Evolutionary conservation across 2,113 vertebrate genomes (phyloP).

Genomic region (Prochilodus magdalenae): DNA sequence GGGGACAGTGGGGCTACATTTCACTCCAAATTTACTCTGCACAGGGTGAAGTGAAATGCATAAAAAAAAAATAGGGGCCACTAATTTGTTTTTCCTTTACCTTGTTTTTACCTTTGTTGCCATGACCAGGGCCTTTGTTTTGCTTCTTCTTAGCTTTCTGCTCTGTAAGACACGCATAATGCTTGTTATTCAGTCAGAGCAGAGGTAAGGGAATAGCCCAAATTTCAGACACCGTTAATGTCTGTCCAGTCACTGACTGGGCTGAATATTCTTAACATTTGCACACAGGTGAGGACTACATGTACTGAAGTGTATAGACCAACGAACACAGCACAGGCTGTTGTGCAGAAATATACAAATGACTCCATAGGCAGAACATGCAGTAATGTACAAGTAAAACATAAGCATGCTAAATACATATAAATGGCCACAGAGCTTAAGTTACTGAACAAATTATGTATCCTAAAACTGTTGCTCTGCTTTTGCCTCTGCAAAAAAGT

Average conservation of each 20-base stretch:
- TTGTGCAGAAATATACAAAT: not conserved
- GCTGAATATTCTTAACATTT: not conserved
- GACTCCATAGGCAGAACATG: not conserved
- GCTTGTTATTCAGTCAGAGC: slow-evolving; percentile 13
- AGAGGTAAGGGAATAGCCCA: slow-evolving; percentile 13
- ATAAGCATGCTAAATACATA: not conserved
- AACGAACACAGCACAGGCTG: no score
- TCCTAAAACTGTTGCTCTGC: not conserved
- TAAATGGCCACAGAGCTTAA: not conserved
- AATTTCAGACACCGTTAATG: no score
- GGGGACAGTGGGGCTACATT: slow-evolving; percentile 40
- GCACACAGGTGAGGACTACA: not conserved
- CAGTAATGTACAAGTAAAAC: not conserved
- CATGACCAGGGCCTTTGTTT: slow-evolving; percentile 48
- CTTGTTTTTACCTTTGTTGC: slow-evolving; percentile 56
- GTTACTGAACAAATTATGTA: not conserved
- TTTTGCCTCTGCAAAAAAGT: not conserved
- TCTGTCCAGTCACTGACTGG: no score
- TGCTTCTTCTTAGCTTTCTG: slow-evolving; percentile 55
- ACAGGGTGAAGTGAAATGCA: slow-evolving; percentile 38
- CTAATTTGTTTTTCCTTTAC: slow-evolving; percentile 41
- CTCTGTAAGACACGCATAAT: slow-evolving; percentile 59
- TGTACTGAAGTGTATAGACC: not conserved
- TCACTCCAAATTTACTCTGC: slow-evolving; percentile 24
- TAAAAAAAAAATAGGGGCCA: not conserved